Base-by-base conservation (phyloP, 2,888 invertebrate genomes). In the Cabera pusaria region DNA sequence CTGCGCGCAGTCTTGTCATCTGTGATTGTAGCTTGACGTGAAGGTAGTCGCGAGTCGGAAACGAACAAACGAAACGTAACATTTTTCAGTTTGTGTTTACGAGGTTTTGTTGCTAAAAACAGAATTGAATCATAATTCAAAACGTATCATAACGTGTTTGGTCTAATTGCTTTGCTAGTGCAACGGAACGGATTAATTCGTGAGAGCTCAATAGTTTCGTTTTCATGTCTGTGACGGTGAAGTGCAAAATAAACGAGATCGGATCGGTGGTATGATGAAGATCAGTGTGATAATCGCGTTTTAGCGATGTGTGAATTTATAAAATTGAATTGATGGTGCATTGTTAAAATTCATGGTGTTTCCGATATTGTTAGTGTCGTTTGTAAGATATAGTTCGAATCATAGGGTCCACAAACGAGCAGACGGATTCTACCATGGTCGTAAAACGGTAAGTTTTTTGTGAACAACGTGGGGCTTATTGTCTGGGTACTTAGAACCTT, bases 351-450 rank as follows among this genome's bases (percentile, higher is more conserved):
- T 83, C 80, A 88, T 88, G 88, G 88, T 88, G 87, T 82, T 81
- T 77, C 66, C 71, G 65, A 78, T 69, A 73, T 68, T 68, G 53
- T 71, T 77, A 70, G 87, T 87, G 82, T 57, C 66, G 67, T 80
- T 85, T 75, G 75, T 70, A 74, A 80, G 79, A 62, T 62, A 79
- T 80, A 79, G 63, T 80, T 79, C 82, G 73, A 89, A 89, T 82
- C 89, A 90, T 90, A 88, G 89, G 89, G 82, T 87, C 89, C 82
- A 86, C 79, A 81, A 84, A 79, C 79, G 89, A 85, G 79, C 81
- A 75, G 75, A 89, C 89, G 89, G 88, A 86, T 85, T 87, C 86
- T 87, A 89, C 78, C 86, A 90, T 90, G 90, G 90, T 88, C 85
- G 88, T 89, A 83, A 89, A 89, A 88, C 88, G 87, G 88, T 89